Evolutionary conservation across 2,113 vertebrate genomes (phyloP).

Genomic region (Anguilla rostrata): DNA sequence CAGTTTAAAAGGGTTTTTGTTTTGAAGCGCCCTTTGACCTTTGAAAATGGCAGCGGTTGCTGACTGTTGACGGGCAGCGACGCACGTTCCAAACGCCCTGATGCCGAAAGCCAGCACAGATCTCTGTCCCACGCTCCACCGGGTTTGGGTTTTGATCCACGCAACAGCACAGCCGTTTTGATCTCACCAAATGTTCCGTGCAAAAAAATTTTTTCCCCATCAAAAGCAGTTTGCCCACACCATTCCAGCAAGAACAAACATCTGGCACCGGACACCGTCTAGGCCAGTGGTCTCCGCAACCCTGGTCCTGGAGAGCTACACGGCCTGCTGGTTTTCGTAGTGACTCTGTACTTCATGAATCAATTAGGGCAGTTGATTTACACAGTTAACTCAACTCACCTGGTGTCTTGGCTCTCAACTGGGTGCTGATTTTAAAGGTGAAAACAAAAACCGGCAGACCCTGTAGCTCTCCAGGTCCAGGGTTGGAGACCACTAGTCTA

Average conservation of each 20-base stretch:
- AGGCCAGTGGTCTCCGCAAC: no score
- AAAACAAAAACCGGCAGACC: no score
- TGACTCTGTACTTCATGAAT: no score
- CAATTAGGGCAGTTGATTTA: no score
- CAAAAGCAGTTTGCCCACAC: neutral
- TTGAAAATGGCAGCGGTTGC: neutral
- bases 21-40: neutral
- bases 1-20: neutral
- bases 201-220: neutral
- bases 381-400: no score
- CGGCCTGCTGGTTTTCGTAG: no score
- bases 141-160: neutral
- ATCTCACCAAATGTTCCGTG: neutral
- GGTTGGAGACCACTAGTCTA: no score
- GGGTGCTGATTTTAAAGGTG: no score
- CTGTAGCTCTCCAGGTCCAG: no score
- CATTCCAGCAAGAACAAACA: neutral
- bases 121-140: neutral
- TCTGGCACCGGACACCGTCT: neutral
- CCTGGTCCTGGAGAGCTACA: no score
- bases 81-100: neutral
- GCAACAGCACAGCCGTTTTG: neutral
- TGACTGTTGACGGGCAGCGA: neutral
- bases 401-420: no score
- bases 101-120: neutral